phyloP scores from a whole-genome alignment of 2,113 vertebrate species.

The Eublepharis macularius region DNA sequence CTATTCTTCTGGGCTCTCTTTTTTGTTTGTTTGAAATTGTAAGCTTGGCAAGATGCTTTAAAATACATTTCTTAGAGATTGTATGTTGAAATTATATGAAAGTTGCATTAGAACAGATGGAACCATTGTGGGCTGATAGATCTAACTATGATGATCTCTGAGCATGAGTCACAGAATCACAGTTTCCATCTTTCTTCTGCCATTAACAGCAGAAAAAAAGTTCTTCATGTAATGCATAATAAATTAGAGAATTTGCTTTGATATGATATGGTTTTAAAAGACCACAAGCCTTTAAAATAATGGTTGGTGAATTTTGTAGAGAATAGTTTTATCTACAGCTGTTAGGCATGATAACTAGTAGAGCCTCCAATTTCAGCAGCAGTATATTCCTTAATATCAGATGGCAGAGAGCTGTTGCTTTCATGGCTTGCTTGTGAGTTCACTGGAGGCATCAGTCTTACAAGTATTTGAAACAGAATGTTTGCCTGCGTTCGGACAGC shows the following conservation, averaged over 20 bases:
- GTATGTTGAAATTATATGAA: conserved; percentile 26
- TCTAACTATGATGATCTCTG: not conserved
- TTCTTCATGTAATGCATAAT: not conserved
- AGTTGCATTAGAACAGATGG: conserved; percentile 11
- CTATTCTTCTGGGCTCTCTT: conserved; percentile 34
- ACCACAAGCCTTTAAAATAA: not conserved
- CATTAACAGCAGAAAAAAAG: not conserved
- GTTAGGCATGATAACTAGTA: not conserved
- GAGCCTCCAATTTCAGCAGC: not conserved
- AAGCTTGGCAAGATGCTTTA: conserved; percentile 29
- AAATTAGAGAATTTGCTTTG: not conserved
- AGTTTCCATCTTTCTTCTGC: not conserved
- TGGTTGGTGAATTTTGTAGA: not conserved
- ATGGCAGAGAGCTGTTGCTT: not conserved
- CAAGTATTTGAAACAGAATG: not conserved
- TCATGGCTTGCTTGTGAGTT: not conserved
- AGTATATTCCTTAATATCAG: not conserved
- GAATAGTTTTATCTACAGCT: not conserved
- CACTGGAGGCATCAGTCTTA: not conserved
- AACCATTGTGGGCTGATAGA: conserved; percentile 6
- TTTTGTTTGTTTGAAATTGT: conserved; percentile 24
- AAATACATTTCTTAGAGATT: conserved; percentile 28
- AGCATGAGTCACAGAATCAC: not conserved
- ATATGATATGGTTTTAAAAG: not conserved
- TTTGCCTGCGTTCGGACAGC: not conserved